Conservation (phyloP, 2,888 invertebrate genomes). For the Thysanoteuthis rhombus region DNA sequence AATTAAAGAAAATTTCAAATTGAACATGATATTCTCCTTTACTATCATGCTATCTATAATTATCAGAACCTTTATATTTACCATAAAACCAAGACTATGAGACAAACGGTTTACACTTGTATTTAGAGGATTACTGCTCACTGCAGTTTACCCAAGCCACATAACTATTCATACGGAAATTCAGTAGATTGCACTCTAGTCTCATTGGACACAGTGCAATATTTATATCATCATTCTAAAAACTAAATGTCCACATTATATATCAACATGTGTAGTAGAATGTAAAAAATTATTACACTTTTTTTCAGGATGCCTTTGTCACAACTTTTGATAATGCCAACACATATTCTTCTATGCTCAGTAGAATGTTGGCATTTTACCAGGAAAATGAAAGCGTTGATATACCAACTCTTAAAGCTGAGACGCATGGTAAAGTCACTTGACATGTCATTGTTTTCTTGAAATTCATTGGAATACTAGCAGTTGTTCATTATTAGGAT, state of each 20-base stretch:
- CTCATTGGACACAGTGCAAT: too few species aligned
- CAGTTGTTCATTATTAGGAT: too few species aligned
- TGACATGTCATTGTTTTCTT: not conserved
- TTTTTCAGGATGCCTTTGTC: slow-evolving; percentile 53
- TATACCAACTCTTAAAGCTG: not conserved
- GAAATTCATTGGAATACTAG: too few species aligned
- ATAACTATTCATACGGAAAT: too few species aligned
- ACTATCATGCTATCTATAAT: not conserved
- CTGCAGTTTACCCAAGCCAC: too few species aligned
- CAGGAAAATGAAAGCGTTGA: slow-evolving; percentile 74
- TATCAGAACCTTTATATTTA: not conserved
- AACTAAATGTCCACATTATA: too few species aligned
- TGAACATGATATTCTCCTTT: not conserved
- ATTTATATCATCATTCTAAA: too few species aligned
- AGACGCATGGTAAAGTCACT: not conserved
- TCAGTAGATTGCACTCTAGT: too few species aligned
- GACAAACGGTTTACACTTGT: too few species aligned
- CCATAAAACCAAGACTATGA: too few species aligned
- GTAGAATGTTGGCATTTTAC: slow-evolving; percentile 76
- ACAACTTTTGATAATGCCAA: slow-evolving; percentile 74
- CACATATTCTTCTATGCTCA: slow-evolving; percentile 76
- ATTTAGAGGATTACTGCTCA: too few species aligned
- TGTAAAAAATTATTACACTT: not conserved
- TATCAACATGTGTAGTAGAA: too few species aligned
- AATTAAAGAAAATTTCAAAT: not conserved